Evolutionary conservation across 1,140 invertebrate species (phyloP).

Genomic region (Anagrus nilaparvatae): DNA sequence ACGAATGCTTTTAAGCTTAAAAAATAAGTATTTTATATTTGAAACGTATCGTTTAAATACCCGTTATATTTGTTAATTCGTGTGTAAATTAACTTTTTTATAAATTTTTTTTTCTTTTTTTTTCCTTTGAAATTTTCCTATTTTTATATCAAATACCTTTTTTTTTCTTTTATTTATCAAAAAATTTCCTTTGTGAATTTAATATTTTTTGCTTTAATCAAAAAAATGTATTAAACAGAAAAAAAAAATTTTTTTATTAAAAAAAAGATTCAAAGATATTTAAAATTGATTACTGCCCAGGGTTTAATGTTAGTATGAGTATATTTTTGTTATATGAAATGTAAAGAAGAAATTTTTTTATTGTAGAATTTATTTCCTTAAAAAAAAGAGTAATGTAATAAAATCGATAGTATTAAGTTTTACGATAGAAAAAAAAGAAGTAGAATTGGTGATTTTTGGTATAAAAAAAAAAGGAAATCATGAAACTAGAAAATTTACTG

Average conservation of each 20-base stretch:
- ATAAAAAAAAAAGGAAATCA: no score
- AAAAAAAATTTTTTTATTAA: neutral
- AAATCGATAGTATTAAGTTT: no score
- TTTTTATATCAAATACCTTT: neutral
- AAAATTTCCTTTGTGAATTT: neutral
- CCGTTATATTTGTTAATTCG: no score
- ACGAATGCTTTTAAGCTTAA: no score
- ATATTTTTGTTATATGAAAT: neutral
- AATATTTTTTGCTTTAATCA: neutral
- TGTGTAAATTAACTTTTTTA: neutral
- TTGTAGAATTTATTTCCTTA: no score
- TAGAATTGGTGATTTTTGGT: no score
- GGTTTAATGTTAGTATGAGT: constrained; percentile 29
- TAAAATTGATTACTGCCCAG: constrained; percentile 27
- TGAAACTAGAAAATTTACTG: no score
- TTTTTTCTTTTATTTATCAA: neutral
- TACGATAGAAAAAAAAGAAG: no score
- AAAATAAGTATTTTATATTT: no score
- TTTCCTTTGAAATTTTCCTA: neutral
- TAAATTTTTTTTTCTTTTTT: neutral
- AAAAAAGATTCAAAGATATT: neutral
- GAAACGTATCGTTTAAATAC: no score
- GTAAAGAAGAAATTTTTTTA: no score
- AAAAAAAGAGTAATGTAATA: no score
- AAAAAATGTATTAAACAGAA: neutral